phyloP scores from a whole-genome alignment of 2,888 invertebrate genomes.

The Himalopsyche kuldschensis region DNA sequence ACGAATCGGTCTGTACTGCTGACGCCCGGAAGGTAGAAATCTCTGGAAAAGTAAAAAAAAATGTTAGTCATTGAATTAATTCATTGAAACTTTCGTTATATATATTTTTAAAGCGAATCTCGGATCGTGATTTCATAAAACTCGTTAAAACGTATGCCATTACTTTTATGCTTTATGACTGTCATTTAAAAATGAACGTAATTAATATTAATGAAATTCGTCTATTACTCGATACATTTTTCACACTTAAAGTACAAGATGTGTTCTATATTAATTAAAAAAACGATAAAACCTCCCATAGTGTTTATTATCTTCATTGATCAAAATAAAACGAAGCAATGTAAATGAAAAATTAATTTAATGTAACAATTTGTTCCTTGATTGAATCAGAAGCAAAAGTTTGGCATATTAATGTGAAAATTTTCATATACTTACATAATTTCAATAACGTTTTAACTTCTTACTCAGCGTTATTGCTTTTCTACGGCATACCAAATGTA shows the following conservation, averaged over 20 bases:
- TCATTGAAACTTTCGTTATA: too few species aligned
- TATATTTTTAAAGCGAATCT: too few species aligned
- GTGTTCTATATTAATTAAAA: too few species aligned
- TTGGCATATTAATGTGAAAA: background rate
- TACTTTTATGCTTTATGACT: too few species aligned
- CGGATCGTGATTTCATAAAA: too few species aligned
- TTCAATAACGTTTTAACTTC: background rate
- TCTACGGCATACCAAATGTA: background rate
- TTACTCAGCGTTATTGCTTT: background rate
- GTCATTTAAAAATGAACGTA: too few species aligned
- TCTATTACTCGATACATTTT: too few species aligned
- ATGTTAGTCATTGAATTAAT: background rate
- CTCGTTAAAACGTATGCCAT: too few species aligned
- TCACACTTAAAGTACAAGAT: too few species aligned
- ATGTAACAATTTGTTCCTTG: background rate
- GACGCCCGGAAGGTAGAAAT: background rate
- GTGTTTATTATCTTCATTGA: background rate
- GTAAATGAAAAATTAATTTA: background rate
- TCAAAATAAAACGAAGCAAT: background rate
- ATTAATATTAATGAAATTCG: too few species aligned
- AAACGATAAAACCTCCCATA: too few species aligned
- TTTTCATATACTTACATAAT: background rate
- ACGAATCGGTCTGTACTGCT: background rate
- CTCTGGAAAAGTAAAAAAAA: background rate
- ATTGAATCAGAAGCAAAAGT: background rate